Base-by-base conservation (phyloP, 2,888 invertebrate species). In the Apamea crenata region DNA sequence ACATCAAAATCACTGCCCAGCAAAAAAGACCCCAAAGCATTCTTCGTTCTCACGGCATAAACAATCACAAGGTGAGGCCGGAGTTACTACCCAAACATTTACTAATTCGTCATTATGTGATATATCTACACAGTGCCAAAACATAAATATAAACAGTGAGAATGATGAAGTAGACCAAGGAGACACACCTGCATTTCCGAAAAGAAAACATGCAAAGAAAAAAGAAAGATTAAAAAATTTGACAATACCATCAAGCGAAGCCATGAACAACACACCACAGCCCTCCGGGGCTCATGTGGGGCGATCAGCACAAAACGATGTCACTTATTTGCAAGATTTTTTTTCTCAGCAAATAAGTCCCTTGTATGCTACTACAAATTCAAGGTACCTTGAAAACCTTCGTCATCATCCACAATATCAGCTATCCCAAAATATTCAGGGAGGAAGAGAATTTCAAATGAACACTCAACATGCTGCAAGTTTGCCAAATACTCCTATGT, bases 371-470 rank as follows among this genome's bases (percentile, higher is more conserved):
- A 91, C 87, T 82, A 90, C 92, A n/a, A 95, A 91, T 90, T 91
- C 95, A 10, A 94, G 94, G 66, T 96, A 96, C 89, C 89, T 96
- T 74, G 95, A 96, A 91, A 96, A 96, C 86, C 86, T 96, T 29
- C 90, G 92, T 36, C 91, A 96, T 84, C 95, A 96, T 86, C 96
- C 96, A 77, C 95, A 96, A 78, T 96, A 92, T 91, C 94, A 94
- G 84, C 90, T 93, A 65, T 89, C 93, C 78, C 92, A 93, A 90
- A 89, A 90, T 88, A 77, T 91, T 78, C 76, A 82, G 81, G 70
- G 83, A 61, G 78, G 82, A 70, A 82, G 84, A 80, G 74, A 86
- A 61, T 76, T 75, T 81, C 53, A 79, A 10, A 73, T 72, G 66
- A 89, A 87, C 50, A 84, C 77, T 61, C 91, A 90, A 44, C 87